Base-by-base conservation (phyloP, 2,888 invertebrate genomes). In the Philereme transversata region DNA sequence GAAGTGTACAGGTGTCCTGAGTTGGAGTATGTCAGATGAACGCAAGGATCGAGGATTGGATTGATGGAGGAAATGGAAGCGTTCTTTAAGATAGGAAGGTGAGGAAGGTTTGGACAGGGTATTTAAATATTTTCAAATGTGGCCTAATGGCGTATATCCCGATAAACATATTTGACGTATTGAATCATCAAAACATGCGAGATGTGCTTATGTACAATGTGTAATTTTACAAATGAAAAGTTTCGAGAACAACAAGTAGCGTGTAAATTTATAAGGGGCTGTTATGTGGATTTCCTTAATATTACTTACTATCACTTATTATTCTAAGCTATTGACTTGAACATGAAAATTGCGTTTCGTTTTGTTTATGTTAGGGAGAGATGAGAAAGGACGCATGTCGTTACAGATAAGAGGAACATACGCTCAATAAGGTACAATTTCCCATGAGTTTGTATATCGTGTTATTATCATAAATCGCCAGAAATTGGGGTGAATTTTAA, bases 301-400 rank as follows among this genome's bases (percentile, higher is more conserved):
- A 87, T 87, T 86, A 88, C 88, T 88, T 87, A 88, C 88, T 84
- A 88, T 87, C 82, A 78, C 90, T 88, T 91, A 90, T 91, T 92
- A 91, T 92, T 91, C 90, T 90, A 83, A 88, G 88, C 90, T 90
- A 90, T 91, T 90, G 90, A 90, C 84, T 89, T 84, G 83, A 89
- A 90, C 84, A 90, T 78, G 87, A 88, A 91, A 90, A 90, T 90
- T 90, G 87, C 86, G 87, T 90, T 88, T 79, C 83, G 81, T 83
- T 85, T 83, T 90, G 89, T 91, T 91, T 90, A 88, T 83, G 78
- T 79, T 77, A 71, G 86, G 88, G 86, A 77, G 74, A 70, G 81
- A 76, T 64, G 68, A 72, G 70, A 70, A 72, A 76, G 68, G 74
- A 80, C 79, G 82, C 81, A 84, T 82, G 85, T 79, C 75, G 70